A percentile compares a stretch with the other conserved stretches of the same genome.
Evolutionary conservation across 2,113 vertebrate species (phyloP).

Genomic region (Phasianus colchicus): DNA sequence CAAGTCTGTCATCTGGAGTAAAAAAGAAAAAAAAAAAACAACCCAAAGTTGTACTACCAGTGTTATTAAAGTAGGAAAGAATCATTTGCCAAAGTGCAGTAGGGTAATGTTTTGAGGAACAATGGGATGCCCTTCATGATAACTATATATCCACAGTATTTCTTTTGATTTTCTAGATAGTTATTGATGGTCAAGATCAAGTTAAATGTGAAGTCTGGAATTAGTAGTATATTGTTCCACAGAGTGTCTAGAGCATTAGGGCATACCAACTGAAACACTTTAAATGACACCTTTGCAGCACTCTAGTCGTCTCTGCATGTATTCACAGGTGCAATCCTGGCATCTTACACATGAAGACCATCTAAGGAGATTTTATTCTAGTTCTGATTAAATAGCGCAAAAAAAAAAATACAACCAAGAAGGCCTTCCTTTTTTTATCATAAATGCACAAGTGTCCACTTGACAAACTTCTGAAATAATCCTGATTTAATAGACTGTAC

Average conservation of each 20-base stretch:
- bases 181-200: not conserved
- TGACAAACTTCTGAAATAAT: slow-evolving; percentile 34
- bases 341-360: not conserved
- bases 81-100: not conserved
- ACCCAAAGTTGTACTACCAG: not conserved
- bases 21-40: not conserved
- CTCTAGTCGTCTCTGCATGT: not conserved
- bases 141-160: not conserved
- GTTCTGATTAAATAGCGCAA: not conserved
- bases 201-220: not conserved
- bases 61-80: not conserved
- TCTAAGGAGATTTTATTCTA: not conserved
- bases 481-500: not conserved
- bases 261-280: not conserved
- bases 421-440: not conserved
- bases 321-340: not conserved
- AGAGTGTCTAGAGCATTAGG: not conserved
- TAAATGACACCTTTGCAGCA: not conserved
- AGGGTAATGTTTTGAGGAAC: not conserved
- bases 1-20: not conserved
- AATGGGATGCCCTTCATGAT: not conserved
- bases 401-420: not conserved
- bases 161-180: not conserved
- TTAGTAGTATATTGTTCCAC: not conserved
- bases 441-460: not conserved